Percentiles rank a stretch among this genome's conserved stretches.
phyloP scores from a whole-genome alignment of 2,113 vertebrate genomes.

The Lipotes vexillifer region DNA sequence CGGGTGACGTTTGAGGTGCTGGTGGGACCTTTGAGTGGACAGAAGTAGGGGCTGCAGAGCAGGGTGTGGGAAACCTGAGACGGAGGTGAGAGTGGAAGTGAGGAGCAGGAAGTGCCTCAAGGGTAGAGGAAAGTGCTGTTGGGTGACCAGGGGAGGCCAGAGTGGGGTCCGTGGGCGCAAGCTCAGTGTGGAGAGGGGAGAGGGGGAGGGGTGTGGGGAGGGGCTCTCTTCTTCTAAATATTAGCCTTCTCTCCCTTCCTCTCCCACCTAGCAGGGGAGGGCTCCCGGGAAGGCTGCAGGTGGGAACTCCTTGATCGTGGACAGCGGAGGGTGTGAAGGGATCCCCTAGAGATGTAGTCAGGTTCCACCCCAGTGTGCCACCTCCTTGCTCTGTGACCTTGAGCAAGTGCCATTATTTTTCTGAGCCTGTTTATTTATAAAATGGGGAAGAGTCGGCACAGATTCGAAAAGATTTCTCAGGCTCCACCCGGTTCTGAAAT shows the following conservation, averaged over 20 bases:
- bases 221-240: neutral
- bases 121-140: neutral
- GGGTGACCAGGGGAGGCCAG: neutral
- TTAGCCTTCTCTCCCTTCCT: neutral
- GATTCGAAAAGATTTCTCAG: conserved; percentile 55
- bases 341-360: neutral
- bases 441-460: conserved; percentile 54
- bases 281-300: neutral
- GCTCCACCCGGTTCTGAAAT: conserved; percentile 59
- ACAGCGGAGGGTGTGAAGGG: neutral
- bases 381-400: conserved; percentile 40
- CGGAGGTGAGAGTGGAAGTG: neutral
- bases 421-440: conserved; percentile 60
- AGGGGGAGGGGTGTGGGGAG: neutral
- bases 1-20: neutral
- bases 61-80: neutral
- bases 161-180: neutral
- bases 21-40: neutral
- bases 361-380: neutral
- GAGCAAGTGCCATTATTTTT: conserved; percentile 56
- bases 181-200: neutral
- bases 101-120: neutral
- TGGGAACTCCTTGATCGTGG: neutral
- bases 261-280: neutral
- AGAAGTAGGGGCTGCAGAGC: neutral